Evolutionary conservation across 2,797 vertebrate species (phyloP).

Genomic region (Halcyon leucocephala): DNA sequence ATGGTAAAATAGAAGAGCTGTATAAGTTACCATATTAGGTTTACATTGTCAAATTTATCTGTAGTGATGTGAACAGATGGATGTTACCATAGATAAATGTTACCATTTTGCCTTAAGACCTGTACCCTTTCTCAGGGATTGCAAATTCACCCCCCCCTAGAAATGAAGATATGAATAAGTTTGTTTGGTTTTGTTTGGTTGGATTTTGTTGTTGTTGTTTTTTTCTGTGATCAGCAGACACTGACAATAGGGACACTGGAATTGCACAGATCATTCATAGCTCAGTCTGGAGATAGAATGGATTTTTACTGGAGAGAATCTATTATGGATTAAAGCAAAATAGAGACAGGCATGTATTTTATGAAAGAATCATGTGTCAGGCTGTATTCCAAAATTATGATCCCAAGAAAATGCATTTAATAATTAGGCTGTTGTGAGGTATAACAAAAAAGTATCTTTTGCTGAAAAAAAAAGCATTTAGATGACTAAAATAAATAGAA

Average conservation of each 20-base stretch:
- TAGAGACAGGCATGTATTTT: background rate
- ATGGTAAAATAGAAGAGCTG: background rate
- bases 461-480: slow-evolving; percentile 8
- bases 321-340: background rate
- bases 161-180: background rate
- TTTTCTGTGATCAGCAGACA: background rate
- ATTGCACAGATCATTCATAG: background rate
- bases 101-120: background rate
- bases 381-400: slow-evolving; percentile 8
- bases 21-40: background rate
- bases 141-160: background rate
- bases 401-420: slow-evolving; percentile 15
- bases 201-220: background rate
- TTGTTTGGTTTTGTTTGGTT: too few relatives aligned
- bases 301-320: background rate
- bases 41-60: background rate
- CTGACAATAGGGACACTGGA: background rate
- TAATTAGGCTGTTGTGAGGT: background rate
- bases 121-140: background rate
- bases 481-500: slow-evolving; percentile 38
- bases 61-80: background rate
- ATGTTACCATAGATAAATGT: background rate
- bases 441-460: background rate
- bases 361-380: background rate
- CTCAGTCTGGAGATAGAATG: background rate